phyloP scores from a whole-genome alignment of 2,113 vertebrate genomes.

The Cinclus mexicanus region DNA sequence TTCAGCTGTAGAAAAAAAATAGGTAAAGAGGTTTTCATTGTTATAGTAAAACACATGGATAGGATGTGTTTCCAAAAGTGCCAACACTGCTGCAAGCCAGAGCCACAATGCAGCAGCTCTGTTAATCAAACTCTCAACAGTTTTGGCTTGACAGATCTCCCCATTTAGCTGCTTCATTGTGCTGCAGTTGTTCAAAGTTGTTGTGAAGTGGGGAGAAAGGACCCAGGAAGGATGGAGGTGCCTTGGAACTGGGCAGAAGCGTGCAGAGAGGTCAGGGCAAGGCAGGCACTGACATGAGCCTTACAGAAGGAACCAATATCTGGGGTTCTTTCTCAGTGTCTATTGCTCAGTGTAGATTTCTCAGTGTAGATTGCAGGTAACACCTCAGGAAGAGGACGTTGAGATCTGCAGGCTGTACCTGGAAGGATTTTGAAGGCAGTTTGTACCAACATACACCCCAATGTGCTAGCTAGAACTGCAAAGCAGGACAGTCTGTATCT shows the following conservation, averaged over 20 bases:
- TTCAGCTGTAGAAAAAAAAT: neutral
- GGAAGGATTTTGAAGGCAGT: neutral
- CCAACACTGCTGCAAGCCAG: neutral
- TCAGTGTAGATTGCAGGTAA: neutral
- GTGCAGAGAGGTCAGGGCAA: neutral
- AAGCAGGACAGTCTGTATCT: neutral
- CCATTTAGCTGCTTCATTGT: neutral
- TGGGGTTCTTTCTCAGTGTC: neutral
- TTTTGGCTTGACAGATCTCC: neutral
- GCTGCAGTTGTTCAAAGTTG: neutral
- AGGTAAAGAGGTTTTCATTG: constrained; percentile 5
- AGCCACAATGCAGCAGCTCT: neutral
- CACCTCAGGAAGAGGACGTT: neutral
- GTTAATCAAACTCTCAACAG: neutral
- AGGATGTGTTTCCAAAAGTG: neutral
- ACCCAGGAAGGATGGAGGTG: neutral
- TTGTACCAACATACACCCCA: neutral
- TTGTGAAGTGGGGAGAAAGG: neutral
- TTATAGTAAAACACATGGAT: neutral
- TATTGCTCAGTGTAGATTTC: neutral
- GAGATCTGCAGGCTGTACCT: neutral
- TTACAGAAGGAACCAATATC: neutral
- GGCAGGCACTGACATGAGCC: neutral
- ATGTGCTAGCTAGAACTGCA: neutral
- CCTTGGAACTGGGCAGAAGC: neutral